Conservation (phyloP, 2,797 vertebrate genomes). For the Tympanoctomys barrerae region DNA sequence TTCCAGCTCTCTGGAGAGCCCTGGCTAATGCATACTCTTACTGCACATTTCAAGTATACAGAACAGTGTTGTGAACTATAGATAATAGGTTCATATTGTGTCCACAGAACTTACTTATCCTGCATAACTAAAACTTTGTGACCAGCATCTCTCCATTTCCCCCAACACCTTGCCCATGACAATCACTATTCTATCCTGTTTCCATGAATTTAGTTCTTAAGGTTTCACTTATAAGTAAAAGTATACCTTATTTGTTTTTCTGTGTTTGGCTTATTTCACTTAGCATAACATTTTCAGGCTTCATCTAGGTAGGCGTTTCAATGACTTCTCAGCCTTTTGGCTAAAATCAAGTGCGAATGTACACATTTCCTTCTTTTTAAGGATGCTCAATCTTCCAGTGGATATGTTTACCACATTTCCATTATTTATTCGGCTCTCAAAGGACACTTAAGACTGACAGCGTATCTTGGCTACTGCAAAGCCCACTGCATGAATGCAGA, state of each 20-base stretch:
- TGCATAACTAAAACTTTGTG: neutral
- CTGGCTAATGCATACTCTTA: neutral
- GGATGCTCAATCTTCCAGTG: neutral
- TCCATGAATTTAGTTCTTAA: neutral
- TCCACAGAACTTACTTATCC: neutral
- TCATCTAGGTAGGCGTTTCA: neutral
- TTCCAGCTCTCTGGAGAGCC: neutral
- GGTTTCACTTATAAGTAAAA: neutral
- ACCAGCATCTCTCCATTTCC: neutral
- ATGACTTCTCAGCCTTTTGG: neutral
- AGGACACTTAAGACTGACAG: neutral
- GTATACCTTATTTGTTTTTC: neutral
- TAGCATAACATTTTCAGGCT: neutral
- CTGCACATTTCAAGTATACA: neutral
- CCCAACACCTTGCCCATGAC: neutral
- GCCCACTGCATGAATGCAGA: neutral
- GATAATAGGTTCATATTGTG: neutral
- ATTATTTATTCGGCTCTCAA: neutral
- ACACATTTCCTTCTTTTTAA: neutral
- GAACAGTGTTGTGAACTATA: neutral
- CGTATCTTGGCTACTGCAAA: neutral
- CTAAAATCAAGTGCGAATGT: neutral
- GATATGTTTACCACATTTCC: neutral
- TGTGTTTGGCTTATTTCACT: slow-evolving; percentile 16
- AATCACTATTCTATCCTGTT: neutral